phyloP scores from a whole-genome alignment of 1,140 invertebrate species.

The Coelopa frigida region DNA sequence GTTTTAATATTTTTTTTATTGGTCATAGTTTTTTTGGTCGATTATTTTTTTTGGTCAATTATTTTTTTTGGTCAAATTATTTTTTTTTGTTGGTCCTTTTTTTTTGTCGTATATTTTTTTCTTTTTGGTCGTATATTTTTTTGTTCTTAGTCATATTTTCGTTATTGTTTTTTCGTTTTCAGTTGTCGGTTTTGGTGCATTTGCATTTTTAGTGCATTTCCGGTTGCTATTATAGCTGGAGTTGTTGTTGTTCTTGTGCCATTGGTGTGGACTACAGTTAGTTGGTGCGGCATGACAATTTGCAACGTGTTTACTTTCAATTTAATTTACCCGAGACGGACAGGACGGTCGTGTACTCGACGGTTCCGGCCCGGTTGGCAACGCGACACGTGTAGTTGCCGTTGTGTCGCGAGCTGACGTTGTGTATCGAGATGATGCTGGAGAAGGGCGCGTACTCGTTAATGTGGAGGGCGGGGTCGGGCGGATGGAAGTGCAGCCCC shows the following conservation, averaged over 20 bases:
- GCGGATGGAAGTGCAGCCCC: constrained; percentile 17
- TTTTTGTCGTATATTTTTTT: not conserved
- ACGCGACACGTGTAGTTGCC: constrained; percentile 62
- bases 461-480: constrained; percentile 31
- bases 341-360: constrained; percentile 54
- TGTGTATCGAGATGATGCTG: constrained; percentile 55
- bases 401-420: constrained; percentile 53
- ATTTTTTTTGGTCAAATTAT: not conserved
- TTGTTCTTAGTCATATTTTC: not conserved
- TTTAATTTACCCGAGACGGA: constrained; percentile 56
- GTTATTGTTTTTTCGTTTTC: not conserved
- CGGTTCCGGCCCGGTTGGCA: constrained; percentile 52
- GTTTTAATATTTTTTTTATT: no score
- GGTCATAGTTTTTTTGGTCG: no score
- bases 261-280: constrained; percentile 1
- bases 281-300: no score
- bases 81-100: not conserved
- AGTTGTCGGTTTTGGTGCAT: not conserved
- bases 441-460: constrained; percentile 47
- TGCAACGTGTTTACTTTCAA: no score
- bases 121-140: not conserved
- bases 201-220: not conserved
- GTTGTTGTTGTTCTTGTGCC: constrained; percentile 1
- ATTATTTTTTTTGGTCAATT: no score
- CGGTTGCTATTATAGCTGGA: constrained; percentile 1